phyloP scores from a whole-genome alignment of 2,113 vertebrate genomes.

The Cromileptes altivelis region DNA sequence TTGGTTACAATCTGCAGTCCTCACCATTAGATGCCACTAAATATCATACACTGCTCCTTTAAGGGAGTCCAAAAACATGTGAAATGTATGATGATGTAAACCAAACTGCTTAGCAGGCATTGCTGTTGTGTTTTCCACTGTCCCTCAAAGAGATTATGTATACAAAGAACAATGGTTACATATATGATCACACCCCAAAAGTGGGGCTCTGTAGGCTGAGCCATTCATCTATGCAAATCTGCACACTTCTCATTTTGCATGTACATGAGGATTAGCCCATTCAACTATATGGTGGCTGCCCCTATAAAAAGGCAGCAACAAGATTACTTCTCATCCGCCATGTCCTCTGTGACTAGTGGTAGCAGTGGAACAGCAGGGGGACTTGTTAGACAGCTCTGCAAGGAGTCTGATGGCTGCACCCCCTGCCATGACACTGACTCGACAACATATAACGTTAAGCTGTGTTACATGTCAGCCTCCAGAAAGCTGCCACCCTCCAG shows the following conservation, averaged over 20 bases:
- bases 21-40: too few species aligned
- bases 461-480: slow-evolving; percentile 14
- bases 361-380: slow-evolving; percentile 55
- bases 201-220: slow-evolving; percentile 8
- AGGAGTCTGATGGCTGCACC: slow-evolving; percentile 55
- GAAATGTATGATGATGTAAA: not conserved
- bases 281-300: slow-evolving; percentile 18
- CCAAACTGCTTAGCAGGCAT: not conserved
- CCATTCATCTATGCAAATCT: slow-evolving; percentile 38
- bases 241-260: slow-evolving; percentile 25
- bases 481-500: slow-evolving; percentile 43
- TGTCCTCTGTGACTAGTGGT: slow-evolving; percentile 44
- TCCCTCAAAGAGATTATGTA: not conserved
- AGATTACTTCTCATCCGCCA: slow-evolving; percentile 31
- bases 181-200: slow-evolving; percentile 20
- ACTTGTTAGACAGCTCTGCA: slow-evolving; percentile 60
- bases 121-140: not conserved
- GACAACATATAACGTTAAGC: slow-evolving; percentile 37
- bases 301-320: slow-evolving; percentile 40
- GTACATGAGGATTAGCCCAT: slow-evolving; percentile 47
- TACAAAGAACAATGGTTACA: not conserved
- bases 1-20: too few species aligned
- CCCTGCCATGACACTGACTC: slow-evolving; percentile 50
- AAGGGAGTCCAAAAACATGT: not conserved
- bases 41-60: too few species aligned